Conservation (phyloP, 2,888 invertebrate species). For the Conops quadrifasciatus region DNA sequence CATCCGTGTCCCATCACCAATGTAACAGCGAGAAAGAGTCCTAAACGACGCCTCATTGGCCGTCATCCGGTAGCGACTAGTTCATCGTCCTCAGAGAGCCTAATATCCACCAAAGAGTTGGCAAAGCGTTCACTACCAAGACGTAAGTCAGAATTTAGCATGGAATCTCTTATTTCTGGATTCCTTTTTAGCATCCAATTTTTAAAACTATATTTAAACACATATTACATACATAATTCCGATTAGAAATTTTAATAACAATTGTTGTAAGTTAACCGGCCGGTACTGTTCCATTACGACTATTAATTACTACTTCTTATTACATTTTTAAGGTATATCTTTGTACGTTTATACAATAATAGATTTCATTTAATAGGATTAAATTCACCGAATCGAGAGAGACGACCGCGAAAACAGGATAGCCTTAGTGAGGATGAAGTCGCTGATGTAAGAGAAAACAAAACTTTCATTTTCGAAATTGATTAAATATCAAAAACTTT, state of each 20-base stretch:
- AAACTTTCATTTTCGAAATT: background rate
- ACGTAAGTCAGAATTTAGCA: conserved; percentile 50
- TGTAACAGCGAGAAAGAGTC: conserved; percentile 68
- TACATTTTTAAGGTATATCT: too few species aligned
- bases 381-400: conserved; percentile 54
- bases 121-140: conserved; percentile 53
- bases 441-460: conserved; percentile 64
- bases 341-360: too few species aligned
- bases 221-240: too few species aligned
- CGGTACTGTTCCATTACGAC: too few species aligned
- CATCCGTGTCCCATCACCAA: conserved; percentile 60
- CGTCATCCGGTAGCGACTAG: conserved; percentile 68
- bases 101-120: conserved; percentile 67
- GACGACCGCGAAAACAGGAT: conserved; percentile 62
- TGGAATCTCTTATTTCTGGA: too few species aligned
- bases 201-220: too few species aligned
- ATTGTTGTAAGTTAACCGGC: too few species aligned
- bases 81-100: conserved; percentile 71
- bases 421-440: conserved; percentile 67
- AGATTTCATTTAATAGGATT: too few species aligned
- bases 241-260: too few species aligned
- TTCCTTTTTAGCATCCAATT: too few species aligned
- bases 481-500: background rate
- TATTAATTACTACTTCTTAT: too few species aligned
- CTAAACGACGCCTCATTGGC: conserved; percentile 69